A percentile compares a stretch with the other conserved stretches of the same genome.
Conservation (phyloP, 2,888 invertebrate genomes). For the Invenusta paracnida region DNA sequence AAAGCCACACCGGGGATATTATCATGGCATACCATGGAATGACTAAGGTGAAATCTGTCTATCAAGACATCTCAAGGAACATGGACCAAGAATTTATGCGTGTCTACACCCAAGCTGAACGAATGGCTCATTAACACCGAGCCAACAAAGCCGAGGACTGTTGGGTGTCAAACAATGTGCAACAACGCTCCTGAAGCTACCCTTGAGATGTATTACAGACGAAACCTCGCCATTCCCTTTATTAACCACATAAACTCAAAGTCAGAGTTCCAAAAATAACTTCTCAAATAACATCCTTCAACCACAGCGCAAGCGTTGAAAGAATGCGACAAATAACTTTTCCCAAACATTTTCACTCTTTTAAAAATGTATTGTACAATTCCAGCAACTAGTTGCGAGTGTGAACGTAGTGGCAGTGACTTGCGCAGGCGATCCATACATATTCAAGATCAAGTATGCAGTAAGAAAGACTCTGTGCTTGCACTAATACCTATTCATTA, state of each 20-base stretch:
- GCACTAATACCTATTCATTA: background rate
- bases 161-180: background rate
- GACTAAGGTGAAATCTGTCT: background rate
- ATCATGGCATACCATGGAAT: background rate
- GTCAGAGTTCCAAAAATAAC: background rate
- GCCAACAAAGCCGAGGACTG: background rate
- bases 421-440: background rate
- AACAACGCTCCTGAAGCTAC: background rate
- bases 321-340: background rate
- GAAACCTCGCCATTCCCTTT: background rate
- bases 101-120: background rate
- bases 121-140: background rate
- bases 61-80: background rate
- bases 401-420: background rate
- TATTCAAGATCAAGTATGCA: constrained; percentile 4
- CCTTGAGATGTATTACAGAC: background rate
- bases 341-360: background rate
- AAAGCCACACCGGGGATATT: background rate
- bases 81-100: background rate
- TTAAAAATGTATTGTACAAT: background rate
- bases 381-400: background rate
- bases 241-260: background rate
- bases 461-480: background rate
- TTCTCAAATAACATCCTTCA: background rate
- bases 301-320: background rate